Evolutionary conservation across 2,113 vertebrate species (phyloP).

Genomic region (Plectropomus leopardus): DNA sequence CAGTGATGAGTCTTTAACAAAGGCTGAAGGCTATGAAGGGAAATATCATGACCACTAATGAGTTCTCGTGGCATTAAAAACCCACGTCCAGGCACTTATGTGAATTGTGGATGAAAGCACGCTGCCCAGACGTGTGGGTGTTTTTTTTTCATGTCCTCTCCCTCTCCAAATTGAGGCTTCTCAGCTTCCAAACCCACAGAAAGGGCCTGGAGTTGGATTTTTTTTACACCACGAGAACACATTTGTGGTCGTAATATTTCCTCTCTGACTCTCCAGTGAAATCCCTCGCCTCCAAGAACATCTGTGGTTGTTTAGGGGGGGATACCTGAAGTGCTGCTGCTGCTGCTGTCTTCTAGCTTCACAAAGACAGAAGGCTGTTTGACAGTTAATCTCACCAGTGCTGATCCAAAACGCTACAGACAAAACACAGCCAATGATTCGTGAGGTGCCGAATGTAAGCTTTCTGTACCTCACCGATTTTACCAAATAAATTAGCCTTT

Average conservation of each 20-base stretch:
- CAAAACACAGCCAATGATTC: background rate
- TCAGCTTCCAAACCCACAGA: constrained; percentile 62
- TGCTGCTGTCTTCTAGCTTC: constrained; percentile 19
- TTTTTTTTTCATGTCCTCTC: constrained; percentile 36
- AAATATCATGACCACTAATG: constrained; percentile 65
- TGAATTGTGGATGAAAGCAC: constrained; percentile 26
- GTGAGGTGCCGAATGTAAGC: background rate
- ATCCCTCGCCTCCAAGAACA: constrained; percentile 41
- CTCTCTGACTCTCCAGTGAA: constrained; percentile 54
- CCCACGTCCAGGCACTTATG: constrained; percentile 33
- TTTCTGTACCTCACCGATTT: background rate
- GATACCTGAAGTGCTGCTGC: constrained; percentile 31
- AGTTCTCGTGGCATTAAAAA: constrained; percentile 37
- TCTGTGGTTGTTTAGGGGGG: constrained; percentile 36
- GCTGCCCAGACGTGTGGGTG: constrained; percentile 34
- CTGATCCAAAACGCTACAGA: constrained; percentile 13
- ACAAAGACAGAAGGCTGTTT: constrained; percentile 9
- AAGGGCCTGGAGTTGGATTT: constrained; percentile 23
- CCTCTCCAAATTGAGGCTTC: constrained; percentile 34
- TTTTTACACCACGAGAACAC: constrained; percentile 43
- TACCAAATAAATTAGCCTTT: background rate
- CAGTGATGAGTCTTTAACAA: constrained; percentile 40
- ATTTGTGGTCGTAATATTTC: constrained; percentile 67
- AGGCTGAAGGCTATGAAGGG: constrained; percentile 37
- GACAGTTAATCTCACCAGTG: constrained; percentile 1